Conservation (phyloP, 1,140 invertebrate species). For the Galleria mellonella region DNA sequence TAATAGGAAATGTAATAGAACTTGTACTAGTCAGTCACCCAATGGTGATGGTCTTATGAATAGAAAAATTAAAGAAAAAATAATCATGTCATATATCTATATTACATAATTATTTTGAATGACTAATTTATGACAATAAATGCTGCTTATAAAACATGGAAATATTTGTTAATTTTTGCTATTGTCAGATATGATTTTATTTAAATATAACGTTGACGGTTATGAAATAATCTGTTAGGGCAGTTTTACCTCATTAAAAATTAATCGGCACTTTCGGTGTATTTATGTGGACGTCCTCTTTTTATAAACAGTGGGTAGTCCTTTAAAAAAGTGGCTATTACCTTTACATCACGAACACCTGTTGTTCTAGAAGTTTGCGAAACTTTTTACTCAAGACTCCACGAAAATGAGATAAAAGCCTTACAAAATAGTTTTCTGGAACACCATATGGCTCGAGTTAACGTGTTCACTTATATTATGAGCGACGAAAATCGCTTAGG, state of each 20-base stretch:
- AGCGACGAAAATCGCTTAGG: conserved; percentile 1
- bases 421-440: conserved; percentile 66
- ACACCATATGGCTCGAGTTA: conserved; percentile 62
- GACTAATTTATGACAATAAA: no score
- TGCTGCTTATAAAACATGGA: no score
- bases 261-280: conserved; percentile 1
- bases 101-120: no score
- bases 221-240: conserved; percentile 1
- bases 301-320: neutral
- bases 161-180: no score
- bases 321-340: conserved; percentile 29
- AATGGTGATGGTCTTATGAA: no score
- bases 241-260: conserved; percentile 4
- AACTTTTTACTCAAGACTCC: conserved; percentile 61
- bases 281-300: neutral
- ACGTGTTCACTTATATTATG: conserved; percentile 22
- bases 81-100: no score
- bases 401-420: conserved; percentile 68
- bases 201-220: neutral
- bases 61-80: no score
- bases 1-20: no score
- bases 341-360: conserved; percentile 52
- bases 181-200: no score
- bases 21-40: no score
- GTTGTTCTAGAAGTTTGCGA: conserved; percentile 53